Base-by-base conservation (phyloP, 1,140 invertebrate genomes). In the Helicorthomorpha holstii region DNA sequence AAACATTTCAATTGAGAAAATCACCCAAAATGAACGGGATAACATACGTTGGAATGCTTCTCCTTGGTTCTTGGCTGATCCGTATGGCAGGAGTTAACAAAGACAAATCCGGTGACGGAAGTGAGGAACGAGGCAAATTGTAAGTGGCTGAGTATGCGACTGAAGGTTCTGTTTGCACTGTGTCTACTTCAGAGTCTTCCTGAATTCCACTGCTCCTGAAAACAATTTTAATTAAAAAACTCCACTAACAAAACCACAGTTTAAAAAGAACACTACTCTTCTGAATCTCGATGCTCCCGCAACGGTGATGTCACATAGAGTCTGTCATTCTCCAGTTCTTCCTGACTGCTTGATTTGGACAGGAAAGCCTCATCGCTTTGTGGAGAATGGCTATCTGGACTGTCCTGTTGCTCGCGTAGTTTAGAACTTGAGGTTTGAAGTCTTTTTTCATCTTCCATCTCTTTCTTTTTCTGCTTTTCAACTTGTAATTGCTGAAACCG, bases 201-300 rank as follows among this genome's bases (percentile, higher is more conserved):
- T 70, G 66, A 56, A 74, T 71, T 55, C 74, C 71, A 66, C 75
- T 73, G 65, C 75, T 75, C 65, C 74, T 74, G 44, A 4, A 51
- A n/a, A 3, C 50, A 48, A 22, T 23, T 29, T 19, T 16, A 48
- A 26, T 7, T 38, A 47, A 42, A 1, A 25, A 0, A 25, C 29
- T 41, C 47, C 25, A 55, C n/a, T 23, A 24, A 52, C n/a, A 29
- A 49, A 27, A 34, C 27, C 2, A 47, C 22, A 47, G 27, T 14
- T 25, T 7, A 26, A n/a, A n/a, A 56, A 54, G 26, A 56, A 27
- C 55, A 62, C 54, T 62, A 70, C 68, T 64, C 67, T 56, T 69
- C 69, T 16, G 67, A 69, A 53, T 68, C 56, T 24, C 53, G 49
- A 29, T 54, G 42, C 57, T 63, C 52, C 49, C 53, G 41, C 25